Evolutionary conservation across 2,888 invertebrate genomes (phyloP).

Genomic region (Sussaba pulchella): DNA sequence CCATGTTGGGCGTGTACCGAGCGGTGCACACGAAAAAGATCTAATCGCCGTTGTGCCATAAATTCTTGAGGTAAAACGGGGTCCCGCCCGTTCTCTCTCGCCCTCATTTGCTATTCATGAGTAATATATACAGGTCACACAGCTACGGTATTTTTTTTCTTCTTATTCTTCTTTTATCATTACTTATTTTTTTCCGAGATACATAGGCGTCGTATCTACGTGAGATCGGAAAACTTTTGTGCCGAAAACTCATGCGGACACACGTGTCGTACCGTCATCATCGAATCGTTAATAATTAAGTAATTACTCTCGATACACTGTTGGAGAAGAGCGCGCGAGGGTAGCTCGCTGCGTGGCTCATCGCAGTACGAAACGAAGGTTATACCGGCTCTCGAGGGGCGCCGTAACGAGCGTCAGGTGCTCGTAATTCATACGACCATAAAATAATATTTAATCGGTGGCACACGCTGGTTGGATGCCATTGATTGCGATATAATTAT

Average conservation of each 20-base stretch:
- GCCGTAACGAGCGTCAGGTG: slow-evolving; percentile 51
- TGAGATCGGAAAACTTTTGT: slow-evolving; percentile 2
- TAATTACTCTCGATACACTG: slow-evolving; percentile 35
- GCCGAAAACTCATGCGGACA: slow-evolving; percentile 14
- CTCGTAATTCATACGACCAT: slow-evolving; percentile 46
- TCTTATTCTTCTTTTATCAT: no score
- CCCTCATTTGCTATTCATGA: slow-evolving; percentile 63
- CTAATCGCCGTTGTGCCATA: slow-evolving; percentile 59
- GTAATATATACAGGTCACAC: slow-evolving; percentile 45
- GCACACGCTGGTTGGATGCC: slow-evolving; percentile 5
- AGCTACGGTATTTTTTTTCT: no score
- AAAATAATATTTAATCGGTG: slow-evolving; percentile 48
- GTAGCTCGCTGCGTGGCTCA: neutral
- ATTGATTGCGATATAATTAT: slow-evolving; percentile 61
- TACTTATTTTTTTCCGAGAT: slow-evolving; percentile 20
- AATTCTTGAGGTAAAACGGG: slow-evolving; percentile 57
- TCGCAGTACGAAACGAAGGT: neutral
- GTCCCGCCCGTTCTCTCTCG: slow-evolving; percentile 36
- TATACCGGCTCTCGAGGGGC: slow-evolving; percentile 10
- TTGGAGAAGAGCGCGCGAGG: neutral
- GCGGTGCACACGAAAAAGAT: slow-evolving; percentile 58
- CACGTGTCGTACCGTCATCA: no score
- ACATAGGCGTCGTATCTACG: neutral
- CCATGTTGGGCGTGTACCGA: slow-evolving; percentile 20
- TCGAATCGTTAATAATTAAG: slow-evolving; percentile 57